Base-by-base conservation (phyloP, 2,113 vertebrate species). In the Oreotragus oreotragus region DNA sequence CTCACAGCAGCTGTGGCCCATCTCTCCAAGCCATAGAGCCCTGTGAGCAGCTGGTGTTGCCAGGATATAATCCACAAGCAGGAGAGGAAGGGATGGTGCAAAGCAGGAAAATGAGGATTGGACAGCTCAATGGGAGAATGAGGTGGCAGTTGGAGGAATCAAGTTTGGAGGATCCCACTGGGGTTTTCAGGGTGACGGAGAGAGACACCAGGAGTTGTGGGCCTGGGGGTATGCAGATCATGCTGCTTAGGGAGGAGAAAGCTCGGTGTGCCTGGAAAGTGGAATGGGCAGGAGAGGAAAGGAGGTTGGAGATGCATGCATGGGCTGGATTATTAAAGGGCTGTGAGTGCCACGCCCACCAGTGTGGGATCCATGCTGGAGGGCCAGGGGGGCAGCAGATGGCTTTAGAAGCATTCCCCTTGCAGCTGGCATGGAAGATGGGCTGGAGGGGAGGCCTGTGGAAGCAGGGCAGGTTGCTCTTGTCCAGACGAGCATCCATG, bases 1-100 rank as follows among this genome's bases (percentile, higher is more conserved):
- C 17, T 17, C 47, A 12, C 6, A 17, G 39, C 28, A 13, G 15
- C 43, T 43, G n/a, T 66, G 12, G n/a, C 39, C 64, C 11, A 2
- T 62, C 21, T 15, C 3, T 51, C 66, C 49, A n/a, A 73, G 28
- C 28, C 23, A 0, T 9, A 45, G 33, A 25, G 14, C 8, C 13
- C 53, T 8, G 7, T 11, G 77, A 45, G 58, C 17, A 33, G n/a
- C 12, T 21, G 30, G 53, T 3, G 6, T 28, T 15, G 10, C 36
- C 27, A 27, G 23, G n/a, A 30, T 1, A 0, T 15, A 21, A 30
- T 28, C 1, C 17, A 10, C 1, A 33, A 39, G 21, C 4, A 23
- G 53, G 89, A 58, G 10, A 36, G 39, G 47, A 25, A 10, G 58
- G 79, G 45, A 5, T 6, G 2, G 0, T 1, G 27, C n/a, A 39